Evolutionary conservation across 2,888 invertebrate genomes (phyloP).

Genomic region (Protonemura montana): DNA sequence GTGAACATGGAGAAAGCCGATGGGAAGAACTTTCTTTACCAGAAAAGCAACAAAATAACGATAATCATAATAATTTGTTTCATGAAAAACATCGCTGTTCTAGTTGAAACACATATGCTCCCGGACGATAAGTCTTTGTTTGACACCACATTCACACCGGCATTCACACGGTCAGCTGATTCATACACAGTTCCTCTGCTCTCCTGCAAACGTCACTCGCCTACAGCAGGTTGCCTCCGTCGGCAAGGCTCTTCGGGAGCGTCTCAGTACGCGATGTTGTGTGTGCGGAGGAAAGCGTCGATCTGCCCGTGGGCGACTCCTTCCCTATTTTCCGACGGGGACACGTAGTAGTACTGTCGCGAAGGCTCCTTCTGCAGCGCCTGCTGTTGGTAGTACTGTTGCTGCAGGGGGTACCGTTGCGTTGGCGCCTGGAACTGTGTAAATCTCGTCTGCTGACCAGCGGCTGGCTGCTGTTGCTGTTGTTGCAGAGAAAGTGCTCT

Average conservation of each 20-base stretch:
- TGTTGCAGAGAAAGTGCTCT: conserved; percentile 61
- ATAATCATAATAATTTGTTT: conserved; percentile 33
- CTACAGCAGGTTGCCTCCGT: background rate
- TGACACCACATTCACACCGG: conserved; percentile 33
- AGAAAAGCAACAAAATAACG: conserved; percentile 36
- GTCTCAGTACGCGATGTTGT: conserved; percentile 52
- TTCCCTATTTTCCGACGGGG: conserved; percentile 49
- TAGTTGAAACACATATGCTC: conserved; percentile 23
- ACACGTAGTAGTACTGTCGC: conserved; percentile 64
- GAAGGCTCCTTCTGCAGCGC: conserved; percentile 56
- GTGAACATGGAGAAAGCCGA: conserved; percentile 39
- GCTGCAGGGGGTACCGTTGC: conserved; percentile 55
- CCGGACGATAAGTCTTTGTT: conserved; percentile 15
- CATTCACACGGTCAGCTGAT: conserved; percentile 22
- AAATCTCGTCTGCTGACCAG: conserved; percentile 31
- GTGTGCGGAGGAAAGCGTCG: conserved; percentile 79
- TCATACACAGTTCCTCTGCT: background rate
- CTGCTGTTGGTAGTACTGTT: conserved; percentile 51
- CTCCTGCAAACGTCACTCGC: background rate
- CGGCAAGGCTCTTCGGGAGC: background rate
- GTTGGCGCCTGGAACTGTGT: conserved; percentile 55
- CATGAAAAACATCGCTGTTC: conserved; percentile 24
- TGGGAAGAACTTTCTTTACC: conserved; percentile 39
- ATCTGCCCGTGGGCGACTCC: conserved; percentile 74
- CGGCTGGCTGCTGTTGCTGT: conserved; percentile 55